Evolutionary conservation across 2,113 vertebrate species (phyloP).

Genomic region (Larimichthys crocea): DNA sequence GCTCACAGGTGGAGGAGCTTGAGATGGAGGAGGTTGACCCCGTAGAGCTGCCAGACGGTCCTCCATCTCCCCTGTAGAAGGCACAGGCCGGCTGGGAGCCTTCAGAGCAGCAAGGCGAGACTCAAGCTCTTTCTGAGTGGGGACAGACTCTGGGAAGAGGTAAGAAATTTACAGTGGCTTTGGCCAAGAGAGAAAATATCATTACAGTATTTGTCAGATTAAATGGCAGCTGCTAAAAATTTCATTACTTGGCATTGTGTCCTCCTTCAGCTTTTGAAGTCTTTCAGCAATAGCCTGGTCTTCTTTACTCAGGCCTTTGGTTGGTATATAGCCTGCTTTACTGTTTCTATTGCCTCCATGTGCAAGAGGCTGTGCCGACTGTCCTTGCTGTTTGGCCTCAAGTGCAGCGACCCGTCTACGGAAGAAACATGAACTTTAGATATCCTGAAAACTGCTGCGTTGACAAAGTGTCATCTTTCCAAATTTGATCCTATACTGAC

Average conservation of each 20-base stretch:
- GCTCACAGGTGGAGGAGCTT: conserved; percentile 86
- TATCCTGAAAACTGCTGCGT: background rate
- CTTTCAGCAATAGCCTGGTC: conserved; percentile 92
- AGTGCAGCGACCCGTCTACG: conserved; percentile 91
- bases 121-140: conserved; percentile 92
- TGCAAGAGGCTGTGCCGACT: conserved; percentile 60
- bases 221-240: background rate
- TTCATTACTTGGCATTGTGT: conserved; percentile 88
- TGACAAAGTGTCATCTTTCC: background rate
- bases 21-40: conserved; percentile 84
- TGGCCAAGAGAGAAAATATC: background rate
- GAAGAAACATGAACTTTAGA: conserved; percentile 43
- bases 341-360: conserved; percentile 61
- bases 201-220: background rate
- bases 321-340: conserved; percentile 48
- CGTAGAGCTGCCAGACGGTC: conserved; percentile 89
- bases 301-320: conserved; percentile 85
- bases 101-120: conserved; percentile 91
- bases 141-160: conserved; percentile 84
- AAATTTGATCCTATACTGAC: conserved; percentile 44
- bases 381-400: conserved; percentile 88
- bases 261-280: conserved; percentile 91
- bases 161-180: conserved; percentile 14
- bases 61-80: conserved; percentile 90
- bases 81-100: conserved; percentile 81